A percentile compares a stretch with the other conserved stretches of the same genome.
Evolutionary conservation across 2,113 vertebrate species (phyloP).

Genomic region (Sigmodon hispidus): DNA sequence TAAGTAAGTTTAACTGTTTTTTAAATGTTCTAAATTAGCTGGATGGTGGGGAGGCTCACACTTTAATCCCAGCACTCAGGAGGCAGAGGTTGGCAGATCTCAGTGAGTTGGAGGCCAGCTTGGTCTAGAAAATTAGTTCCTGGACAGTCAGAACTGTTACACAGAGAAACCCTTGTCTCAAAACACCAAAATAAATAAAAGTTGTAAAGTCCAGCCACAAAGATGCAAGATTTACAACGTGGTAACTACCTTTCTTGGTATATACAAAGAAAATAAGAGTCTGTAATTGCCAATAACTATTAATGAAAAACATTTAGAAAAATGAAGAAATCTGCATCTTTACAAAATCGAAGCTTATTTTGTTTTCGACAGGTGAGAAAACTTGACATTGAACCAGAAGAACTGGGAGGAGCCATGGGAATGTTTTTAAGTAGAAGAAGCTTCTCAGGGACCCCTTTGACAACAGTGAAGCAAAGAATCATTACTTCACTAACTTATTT

Average conservation of each 20-base stretch:
- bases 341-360: neutral
- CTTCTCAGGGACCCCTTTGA: neutral
- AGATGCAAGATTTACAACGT: neutral
- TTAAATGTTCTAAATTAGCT: too few relatives aligned
- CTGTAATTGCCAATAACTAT: neutral
- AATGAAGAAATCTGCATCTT: neutral
- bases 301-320: neutral
- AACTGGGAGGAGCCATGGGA: neutral
- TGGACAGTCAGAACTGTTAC: too few relatives aligned
- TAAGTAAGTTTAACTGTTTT: neutral
- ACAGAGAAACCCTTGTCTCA: too few relatives aligned
- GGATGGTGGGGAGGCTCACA: too few relatives aligned
- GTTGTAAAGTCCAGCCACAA: neutral
- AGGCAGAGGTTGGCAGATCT: too few relatives aligned
- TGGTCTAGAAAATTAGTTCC: too few relatives aligned
- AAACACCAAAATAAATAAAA: neutral
- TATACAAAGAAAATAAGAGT: neutral
- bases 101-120: too few relatives aligned
- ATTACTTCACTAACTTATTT: neutral
- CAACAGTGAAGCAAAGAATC: neutral
- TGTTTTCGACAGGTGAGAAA: neutral
- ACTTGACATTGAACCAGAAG: neutral
- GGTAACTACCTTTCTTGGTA: neutral
- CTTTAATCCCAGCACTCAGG: too few relatives aligned
- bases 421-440: neutral